A percentile compares a stretch with the other conserved stretches of the same genome.
phyloP scores from a whole-genome alignment of 2,797 vertebrate genomes.

The Hydrophis major region DNA sequence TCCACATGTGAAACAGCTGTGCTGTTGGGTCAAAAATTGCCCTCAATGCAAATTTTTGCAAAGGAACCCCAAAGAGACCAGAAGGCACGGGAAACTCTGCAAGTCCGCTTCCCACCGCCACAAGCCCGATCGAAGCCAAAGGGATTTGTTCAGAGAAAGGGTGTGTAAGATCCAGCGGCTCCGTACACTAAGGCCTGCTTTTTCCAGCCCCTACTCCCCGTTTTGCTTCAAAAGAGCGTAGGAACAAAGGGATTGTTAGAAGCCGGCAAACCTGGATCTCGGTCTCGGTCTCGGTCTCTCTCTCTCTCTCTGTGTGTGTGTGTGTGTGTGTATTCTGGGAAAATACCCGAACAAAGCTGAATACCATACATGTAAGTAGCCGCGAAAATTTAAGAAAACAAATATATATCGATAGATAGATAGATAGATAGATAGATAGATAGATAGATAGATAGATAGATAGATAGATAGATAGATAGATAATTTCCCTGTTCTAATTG shows the following conservation, averaged over 20 bases:
- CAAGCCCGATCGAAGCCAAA: background rate
- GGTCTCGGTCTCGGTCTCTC: background rate
- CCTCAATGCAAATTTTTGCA: background rate
- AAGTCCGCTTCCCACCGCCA: background rate
- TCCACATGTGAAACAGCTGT: background rate
- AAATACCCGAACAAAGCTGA: no score
- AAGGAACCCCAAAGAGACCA: background rate
- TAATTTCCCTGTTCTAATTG: background rate
- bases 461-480: no score
- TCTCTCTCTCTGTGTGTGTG: background rate
- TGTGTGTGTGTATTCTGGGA: no score
- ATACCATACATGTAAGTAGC: no score
- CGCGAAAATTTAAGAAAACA: no score
- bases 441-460: no score
- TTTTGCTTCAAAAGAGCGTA: background rate
- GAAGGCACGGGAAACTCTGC: background rate
- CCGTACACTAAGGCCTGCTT: background rate
- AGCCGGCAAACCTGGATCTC: background rate
- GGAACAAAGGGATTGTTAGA: background rate
- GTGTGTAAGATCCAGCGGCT: background rate
- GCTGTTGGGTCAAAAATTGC: background rate
- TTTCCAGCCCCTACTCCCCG: background rate
- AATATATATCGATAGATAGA: no score
- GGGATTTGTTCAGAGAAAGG: background rate
- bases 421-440: no score